phyloP scores from a whole-genome alignment of 2,113 vertebrate genomes.

The Rafetus swinhoei region DNA sequence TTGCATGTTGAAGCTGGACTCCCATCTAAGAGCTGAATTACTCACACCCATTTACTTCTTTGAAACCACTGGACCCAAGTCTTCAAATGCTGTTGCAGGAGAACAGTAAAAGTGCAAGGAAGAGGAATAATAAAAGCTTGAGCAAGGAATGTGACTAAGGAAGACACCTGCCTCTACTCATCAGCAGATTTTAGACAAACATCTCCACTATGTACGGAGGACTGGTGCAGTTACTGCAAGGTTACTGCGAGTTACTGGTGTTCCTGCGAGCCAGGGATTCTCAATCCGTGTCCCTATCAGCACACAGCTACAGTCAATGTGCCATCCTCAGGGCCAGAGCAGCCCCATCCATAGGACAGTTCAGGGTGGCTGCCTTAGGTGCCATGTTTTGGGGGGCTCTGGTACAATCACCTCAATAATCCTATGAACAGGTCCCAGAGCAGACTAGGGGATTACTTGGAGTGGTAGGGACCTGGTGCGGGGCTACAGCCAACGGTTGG shows the following conservation, averaged over 20 bases:
- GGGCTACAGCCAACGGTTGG: too few species aligned
- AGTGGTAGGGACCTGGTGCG: too few species aligned
- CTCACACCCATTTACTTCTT: background rate
- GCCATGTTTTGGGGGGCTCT: too few species aligned
- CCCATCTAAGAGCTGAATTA: background rate
- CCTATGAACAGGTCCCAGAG: too few species aligned
- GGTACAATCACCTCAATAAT: too few species aligned
- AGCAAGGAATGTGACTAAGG: rapidly evolving
- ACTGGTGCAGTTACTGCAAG: rapidly evolving
- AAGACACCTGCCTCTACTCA: background rate
- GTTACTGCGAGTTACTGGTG: rapidly evolving
- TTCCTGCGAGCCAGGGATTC: too few species aligned
- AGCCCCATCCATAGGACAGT: too few species aligned
- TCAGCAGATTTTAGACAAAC: background rate
- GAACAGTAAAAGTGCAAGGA: rapidly evolving
- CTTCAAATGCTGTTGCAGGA: rapidly evolving
- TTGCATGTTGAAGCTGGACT: background rate
- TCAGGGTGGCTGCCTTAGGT: too few species aligned
- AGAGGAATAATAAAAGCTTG: rapidly evolving
- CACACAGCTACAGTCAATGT: too few species aligned
- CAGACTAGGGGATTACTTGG: too few species aligned
- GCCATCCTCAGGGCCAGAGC: too few species aligned
- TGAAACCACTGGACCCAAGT: rapidly evolving
- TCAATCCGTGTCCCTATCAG: too few species aligned
- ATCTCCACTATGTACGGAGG: rapidly evolving